Percentiles rank a stretch among this genome's conserved stretches.
phyloP scores from a whole-genome alignment of 2,113 vertebrate species.

The Melanostigma gelatinosum region DNA sequence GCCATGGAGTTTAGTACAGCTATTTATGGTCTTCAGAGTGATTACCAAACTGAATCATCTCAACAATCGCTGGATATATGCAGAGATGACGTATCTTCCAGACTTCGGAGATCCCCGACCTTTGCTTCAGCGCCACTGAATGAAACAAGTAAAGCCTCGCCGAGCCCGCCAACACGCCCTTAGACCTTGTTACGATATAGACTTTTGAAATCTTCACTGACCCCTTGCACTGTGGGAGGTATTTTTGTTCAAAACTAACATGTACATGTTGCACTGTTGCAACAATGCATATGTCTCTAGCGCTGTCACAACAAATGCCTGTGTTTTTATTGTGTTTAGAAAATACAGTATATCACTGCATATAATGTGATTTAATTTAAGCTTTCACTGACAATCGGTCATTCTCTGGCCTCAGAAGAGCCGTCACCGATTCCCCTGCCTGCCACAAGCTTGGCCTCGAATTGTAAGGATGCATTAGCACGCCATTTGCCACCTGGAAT shows the following conservation, averaged over 20 bases:
- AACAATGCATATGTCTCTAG: not conserved
- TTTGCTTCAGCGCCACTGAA: not conserved
- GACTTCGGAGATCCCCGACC: not conserved
- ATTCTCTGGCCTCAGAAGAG: not conserved
- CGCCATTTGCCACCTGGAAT: slow-evolving; percentile 67
- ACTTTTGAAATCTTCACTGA: not conserved
- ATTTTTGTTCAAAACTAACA: not conserved
- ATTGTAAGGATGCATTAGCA: slow-evolving; percentile 51
- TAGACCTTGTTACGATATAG: not conserved
- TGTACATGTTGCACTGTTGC: not conserved
- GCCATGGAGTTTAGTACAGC: not conserved
- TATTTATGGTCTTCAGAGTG: not conserved
- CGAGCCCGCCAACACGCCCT: not conserved
- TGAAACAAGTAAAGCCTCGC: not conserved
- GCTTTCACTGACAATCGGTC: slow-evolving; percentile 18
- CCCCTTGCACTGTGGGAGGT: not conserved
- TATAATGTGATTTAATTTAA: slow-evolving; percentile 20
- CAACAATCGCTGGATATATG: not conserved
- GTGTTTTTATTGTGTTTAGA: not conserved
- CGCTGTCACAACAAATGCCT: not conserved
- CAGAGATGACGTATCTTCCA: not conserved
- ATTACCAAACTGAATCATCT: not conserved
- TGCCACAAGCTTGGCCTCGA: slow-evolving; percentile 42
- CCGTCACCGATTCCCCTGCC: slow-evolving; percentile 8
- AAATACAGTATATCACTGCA: slow-evolving; percentile 7